Evolutionary conservation across 2,888 invertebrate genomes (phyloP).

Genomic region (Gnatocerus cornutus): DNA sequence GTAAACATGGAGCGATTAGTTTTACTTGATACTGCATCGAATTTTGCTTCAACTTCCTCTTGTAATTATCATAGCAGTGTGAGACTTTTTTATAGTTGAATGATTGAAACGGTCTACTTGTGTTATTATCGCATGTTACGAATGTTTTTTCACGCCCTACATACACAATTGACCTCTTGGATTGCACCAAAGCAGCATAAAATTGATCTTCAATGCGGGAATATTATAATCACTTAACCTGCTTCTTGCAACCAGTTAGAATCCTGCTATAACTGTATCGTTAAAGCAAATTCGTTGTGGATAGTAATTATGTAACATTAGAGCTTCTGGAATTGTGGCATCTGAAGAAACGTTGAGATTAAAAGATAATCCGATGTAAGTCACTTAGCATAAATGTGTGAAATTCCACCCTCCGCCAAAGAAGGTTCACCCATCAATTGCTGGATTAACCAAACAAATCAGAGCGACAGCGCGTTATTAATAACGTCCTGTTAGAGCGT

Average conservation of each 20-base stretch:
- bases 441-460: slow-evolving; percentile 19
- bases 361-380: slow-evolving; percentile 1
- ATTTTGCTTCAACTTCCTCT: too few species aligned
- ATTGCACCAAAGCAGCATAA: background rate
- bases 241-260: slow-evolving; percentile 20
- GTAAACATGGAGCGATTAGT: background rate
- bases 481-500: slow-evolving; percentile 42
- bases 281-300: slow-evolving; percentile 7
- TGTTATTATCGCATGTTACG: background rate
- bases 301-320: slow-evolving; percentile 15
- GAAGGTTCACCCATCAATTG: slow-evolving; percentile 19
- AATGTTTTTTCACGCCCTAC: slow-evolving; percentile 8
- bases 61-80: background rate
- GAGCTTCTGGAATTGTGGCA: slow-evolving; percentile 2
- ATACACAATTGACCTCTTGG: slow-evolving; percentile 5
- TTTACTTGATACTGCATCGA: too few species aligned
- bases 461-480: slow-evolving; percentile 33
- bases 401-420: slow-evolving; percentile 6
- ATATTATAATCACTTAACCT: slow-evolving; percentile 24
- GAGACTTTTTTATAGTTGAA: background rate
- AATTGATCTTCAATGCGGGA: background rate
- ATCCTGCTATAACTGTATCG: slow-evolving; percentile 26
- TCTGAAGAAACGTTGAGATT: background rate
- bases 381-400: slow-evolving; percentile 7
- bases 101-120: background rate